A percentile compares a stretch with the other conserved stretches of the same genome.
These are phyloP conservation scores for Melanotaenia pygmaea DNA, from an alignment of 2,797 vertebrate species.

Conservation along the genomic window DNA sequence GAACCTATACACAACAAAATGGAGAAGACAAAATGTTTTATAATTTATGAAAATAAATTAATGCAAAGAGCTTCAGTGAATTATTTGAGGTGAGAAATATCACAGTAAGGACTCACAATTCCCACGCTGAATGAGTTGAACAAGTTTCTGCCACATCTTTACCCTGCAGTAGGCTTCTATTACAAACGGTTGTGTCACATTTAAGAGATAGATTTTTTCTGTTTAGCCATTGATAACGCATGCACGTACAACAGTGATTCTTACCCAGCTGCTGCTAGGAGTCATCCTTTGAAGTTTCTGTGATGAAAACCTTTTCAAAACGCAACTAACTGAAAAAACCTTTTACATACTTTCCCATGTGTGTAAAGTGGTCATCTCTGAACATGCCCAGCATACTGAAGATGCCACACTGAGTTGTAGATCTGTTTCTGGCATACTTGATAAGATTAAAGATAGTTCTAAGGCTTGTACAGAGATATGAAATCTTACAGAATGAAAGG, in stretches of 20 bases:
- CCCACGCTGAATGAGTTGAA: conserved; percentile 19
- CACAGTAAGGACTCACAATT: conserved; percentile 8
- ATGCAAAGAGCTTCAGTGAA: not conserved
- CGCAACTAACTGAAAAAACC: not conserved
- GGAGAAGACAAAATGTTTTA: not conserved
- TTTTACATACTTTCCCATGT: not conserved
- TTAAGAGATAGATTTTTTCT: conserved; percentile 3
- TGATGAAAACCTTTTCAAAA: conserved; percentile 25
- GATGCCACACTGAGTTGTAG: not conserved
- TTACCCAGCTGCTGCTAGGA: conserved; percentile 11
- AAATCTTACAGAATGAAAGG: conserved; percentile 16
- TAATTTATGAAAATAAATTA: not conserved
- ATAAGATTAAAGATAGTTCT: conserved; percentile 5
- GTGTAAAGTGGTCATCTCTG: conserved; percentile 3
- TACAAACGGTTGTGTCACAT: conserved; percentile 2
- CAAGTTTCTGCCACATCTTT: conserved; percentile 24
- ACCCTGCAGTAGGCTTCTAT: conserved; percentile 8
- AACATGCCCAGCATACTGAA: not conserved
- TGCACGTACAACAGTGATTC: conserved; percentile 16
- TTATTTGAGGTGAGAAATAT: conserved; percentile 13
- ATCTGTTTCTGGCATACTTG: conserved; percentile 1
- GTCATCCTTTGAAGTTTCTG: conserved; percentile 8
- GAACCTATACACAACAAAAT: not conserved
- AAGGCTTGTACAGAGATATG: not conserved
- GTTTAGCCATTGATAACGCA: not conserved